Conservation (phyloP, 2,797 vertebrate species). For the Rhabdophis nuchalis region DNA sequence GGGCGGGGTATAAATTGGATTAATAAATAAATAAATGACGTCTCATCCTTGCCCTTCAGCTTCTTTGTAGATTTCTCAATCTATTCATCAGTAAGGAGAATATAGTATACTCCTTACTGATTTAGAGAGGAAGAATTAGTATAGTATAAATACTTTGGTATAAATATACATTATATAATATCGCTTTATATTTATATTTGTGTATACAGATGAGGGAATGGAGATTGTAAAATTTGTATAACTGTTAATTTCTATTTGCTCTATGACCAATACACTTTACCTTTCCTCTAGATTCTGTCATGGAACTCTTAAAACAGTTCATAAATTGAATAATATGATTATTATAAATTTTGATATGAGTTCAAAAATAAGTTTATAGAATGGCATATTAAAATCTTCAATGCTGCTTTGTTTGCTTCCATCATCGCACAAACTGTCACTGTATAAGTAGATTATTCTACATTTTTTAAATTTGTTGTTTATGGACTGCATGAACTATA, state of each 20-base stretch:
- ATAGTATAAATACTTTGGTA: background rate
- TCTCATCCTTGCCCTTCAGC: too few relatives aligned
- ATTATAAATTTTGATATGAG: too few relatives aligned
- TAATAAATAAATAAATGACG: too few relatives aligned
- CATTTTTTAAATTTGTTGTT: background rate
- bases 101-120: background rate
- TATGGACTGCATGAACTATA: background rate
- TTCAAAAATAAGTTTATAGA: background rate
- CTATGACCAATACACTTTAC: background rate
- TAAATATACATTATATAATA: background rate
- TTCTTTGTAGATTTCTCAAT: background rate
- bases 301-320: background rate
- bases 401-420: background rate
- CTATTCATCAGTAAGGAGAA: background rate
- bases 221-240: background rate
- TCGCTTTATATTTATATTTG: background rate
- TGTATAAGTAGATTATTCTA: background rate
- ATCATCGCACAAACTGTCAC: background rate
- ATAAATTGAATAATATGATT: background rate
- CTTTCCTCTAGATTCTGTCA: background rate
- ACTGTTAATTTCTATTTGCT: background rate
- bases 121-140: background rate
- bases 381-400: background rate
- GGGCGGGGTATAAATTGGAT: too few relatives aligned
- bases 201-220: background rate